phyloP scores from a whole-genome alignment of 2,113 vertebrate species.

The Microcebus lehilahytsara region DNA sequence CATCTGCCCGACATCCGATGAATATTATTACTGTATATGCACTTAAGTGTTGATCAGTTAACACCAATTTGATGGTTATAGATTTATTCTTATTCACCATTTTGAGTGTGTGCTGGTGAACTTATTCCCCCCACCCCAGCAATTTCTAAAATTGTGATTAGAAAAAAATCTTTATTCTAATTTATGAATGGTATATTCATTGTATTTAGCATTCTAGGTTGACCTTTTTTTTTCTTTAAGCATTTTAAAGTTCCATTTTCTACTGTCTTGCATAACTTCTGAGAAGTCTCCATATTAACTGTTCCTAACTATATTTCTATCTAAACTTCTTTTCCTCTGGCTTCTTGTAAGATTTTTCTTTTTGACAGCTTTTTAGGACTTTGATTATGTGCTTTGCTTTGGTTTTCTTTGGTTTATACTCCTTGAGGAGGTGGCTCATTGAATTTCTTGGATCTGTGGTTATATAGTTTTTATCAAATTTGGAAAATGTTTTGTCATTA shows the following conservation, averaged over 20 bases:
- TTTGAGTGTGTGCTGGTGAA: neutral
- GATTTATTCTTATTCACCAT: neutral
- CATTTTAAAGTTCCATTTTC: slow-evolving; percentile 23
- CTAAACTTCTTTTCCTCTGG: neutral
- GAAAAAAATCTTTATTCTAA: neutral
- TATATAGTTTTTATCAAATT: slow-evolving; percentile 7
- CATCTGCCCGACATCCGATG: too few species aligned
- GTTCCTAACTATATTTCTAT: neutral
- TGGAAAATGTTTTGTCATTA: neutral
- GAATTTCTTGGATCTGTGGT: neutral
- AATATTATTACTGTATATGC: too few species aligned
- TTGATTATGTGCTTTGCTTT: neutral
- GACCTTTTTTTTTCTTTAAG: neutral
- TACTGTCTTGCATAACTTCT: neutral
- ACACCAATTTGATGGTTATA: neutral
- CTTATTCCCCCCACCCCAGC: neutral
- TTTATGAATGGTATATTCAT: neutral
- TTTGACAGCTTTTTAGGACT: neutral
- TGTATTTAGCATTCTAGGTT: slow-evolving; percentile 19
- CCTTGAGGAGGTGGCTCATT: neutral
- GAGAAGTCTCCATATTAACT: neutral
- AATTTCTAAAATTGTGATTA: neutral
- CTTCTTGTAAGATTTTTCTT: neutral
- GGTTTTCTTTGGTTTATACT: neutral
- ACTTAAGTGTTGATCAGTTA: too few species aligned